These are phyloP conservation scores for pig (Sus scrofa) DNA, from an alignment of 2,113 vertebrate species.

Conservation along the genomic window DNA sequence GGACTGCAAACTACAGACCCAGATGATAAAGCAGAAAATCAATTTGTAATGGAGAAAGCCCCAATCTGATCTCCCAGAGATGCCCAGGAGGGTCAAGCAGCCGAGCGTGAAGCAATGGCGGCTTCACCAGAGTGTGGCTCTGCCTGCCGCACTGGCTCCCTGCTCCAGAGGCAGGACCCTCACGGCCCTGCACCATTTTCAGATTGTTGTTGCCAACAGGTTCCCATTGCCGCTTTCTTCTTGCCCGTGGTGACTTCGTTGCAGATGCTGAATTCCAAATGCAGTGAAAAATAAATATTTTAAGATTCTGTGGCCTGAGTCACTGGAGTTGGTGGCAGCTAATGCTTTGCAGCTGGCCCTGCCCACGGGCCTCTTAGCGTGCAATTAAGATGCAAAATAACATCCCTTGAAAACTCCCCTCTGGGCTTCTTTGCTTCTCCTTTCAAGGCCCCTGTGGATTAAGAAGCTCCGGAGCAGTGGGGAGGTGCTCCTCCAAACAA, in stretches of 20 bases:
- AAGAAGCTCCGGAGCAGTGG: slow-evolving; percentile 62
- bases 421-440: slow-evolving; percentile 28
- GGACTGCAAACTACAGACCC: not conserved
- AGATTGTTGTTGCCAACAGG: slow-evolving; percentile 27
- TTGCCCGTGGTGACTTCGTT: not conserved
- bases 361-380: slow-evolving; percentile 68
- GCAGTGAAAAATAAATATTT: slow-evolving; percentile 69
- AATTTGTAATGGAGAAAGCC: not conserved
- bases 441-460: not conserved
- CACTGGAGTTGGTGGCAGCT: slow-evolving; percentile 26
- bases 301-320: slow-evolving; percentile 74
- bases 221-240: not conserved
- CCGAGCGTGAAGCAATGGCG: not conserved
- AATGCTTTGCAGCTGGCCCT: slow-evolving; percentile 58
- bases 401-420: slow-evolving; percentile 45
- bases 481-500: slow-evolving; percentile 31
- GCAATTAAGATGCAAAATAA: slow-evolving; percentile 64
- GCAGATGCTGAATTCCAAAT: slow-evolving; percentile 65
- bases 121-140: rapidly evolving
- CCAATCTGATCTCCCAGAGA: rapidly evolving
- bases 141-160: rapidly evolving
- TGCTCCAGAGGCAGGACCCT: not conserved
- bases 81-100: not conserved
- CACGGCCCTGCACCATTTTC: rapidly evolving
- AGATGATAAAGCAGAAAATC: not conserved